phyloP scores from a whole-genome alignment of 2,888 invertebrate species.

The Lepeophtheirus nordmannii region DNA sequence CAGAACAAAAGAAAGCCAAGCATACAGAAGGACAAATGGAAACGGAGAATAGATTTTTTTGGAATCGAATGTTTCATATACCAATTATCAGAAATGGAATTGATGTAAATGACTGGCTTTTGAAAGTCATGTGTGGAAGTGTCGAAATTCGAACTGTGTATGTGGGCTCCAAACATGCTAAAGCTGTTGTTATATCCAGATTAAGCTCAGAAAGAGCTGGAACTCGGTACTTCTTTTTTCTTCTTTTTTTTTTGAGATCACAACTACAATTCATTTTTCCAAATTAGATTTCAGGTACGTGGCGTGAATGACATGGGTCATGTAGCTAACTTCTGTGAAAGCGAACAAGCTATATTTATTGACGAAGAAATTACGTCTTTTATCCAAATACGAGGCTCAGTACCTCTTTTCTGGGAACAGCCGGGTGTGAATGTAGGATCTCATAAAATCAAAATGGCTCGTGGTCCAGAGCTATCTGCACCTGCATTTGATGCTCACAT shows the following conservation, averaged over 20 bases:
- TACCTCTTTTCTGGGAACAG: constrained; percentile 48
- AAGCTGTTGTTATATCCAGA: constrained; percentile 85
- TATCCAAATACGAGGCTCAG: constrained; percentile 43
- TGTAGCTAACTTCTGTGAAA: constrained; percentile 99
- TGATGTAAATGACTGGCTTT: constrained; percentile 73
- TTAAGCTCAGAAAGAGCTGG: constrained; percentile 95
- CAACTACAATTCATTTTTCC: background rate
- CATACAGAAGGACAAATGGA: constrained; percentile 39
- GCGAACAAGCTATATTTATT: constrained; percentile 70
- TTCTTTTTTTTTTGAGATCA: background rate
- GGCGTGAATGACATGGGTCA: constrained; percentile 98
- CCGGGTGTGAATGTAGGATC: constrained; percentile 94
- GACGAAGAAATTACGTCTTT: constrained; percentile 52
- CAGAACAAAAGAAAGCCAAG: constrained; percentile 71
- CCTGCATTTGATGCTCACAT: constrained; percentile 86
- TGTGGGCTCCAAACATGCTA: constrained; percentile 81
- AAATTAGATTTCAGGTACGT: constrained; percentile 68
- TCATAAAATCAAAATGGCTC: constrained; percentile 90
- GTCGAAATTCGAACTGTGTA: constrained; percentile 97
- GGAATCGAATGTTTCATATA: constrained; percentile 91
- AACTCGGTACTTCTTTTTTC: constrained; percentile 45
- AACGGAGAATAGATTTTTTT: constrained; percentile 92
- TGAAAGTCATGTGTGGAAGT: constrained; percentile 91
- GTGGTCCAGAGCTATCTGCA: constrained; percentile 83
- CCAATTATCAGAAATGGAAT: constrained; percentile 82